Evolutionary conservation across 2,888 invertebrate species (phyloP).

Genomic region (Orthosia incerta): DNA sequence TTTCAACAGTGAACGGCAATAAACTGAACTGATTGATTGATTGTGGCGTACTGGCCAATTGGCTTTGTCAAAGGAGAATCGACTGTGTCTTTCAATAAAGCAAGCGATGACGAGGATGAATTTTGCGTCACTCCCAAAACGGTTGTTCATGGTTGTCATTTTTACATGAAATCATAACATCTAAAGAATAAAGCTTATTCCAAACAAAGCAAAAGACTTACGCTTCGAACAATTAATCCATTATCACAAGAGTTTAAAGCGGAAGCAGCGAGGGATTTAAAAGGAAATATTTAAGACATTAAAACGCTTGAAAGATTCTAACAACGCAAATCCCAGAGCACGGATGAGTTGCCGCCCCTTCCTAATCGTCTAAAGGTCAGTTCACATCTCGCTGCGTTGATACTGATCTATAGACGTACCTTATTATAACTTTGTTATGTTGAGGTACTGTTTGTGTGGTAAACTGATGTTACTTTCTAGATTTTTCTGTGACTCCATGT

Average conservation of each 20-base stretch:
- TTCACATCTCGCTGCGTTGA: conserved; percentile 12
- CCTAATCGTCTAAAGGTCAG: conserved; percentile 35
- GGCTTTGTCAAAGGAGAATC: not conserved
- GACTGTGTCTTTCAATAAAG: conserved; percentile 1
- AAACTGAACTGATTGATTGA: conserved; percentile 22
- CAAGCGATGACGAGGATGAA: conserved; percentile 1
- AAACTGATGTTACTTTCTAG: not conserved
- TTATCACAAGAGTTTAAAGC: conserved; percentile 34
- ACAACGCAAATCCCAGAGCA: conserved; percentile 13
- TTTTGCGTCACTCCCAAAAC: not conserved
- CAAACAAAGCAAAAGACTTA: conserved; percentile 20
- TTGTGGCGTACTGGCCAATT: not conserved
- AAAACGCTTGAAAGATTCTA: conserved; percentile 20
- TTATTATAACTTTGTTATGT: no score
- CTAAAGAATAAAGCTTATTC: not conserved
- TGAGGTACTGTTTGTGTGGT: not conserved
- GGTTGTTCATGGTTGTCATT: not conserved
- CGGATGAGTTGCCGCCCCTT: conserved; percentile 28
- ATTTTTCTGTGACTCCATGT: not conserved
- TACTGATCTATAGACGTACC: not conserved
- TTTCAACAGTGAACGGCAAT: conserved; percentile 5
- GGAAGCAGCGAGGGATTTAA: conserved; percentile 24
- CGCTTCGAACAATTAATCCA: conserved; percentile 26
- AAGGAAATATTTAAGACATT: conserved; percentile 31
- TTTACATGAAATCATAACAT: not conserved